These are phyloP conservation scores for Xiphydria camelus DNA, from an alignment of 2,888 invertebrate genomes.

Conservation along the genomic window DNA sequence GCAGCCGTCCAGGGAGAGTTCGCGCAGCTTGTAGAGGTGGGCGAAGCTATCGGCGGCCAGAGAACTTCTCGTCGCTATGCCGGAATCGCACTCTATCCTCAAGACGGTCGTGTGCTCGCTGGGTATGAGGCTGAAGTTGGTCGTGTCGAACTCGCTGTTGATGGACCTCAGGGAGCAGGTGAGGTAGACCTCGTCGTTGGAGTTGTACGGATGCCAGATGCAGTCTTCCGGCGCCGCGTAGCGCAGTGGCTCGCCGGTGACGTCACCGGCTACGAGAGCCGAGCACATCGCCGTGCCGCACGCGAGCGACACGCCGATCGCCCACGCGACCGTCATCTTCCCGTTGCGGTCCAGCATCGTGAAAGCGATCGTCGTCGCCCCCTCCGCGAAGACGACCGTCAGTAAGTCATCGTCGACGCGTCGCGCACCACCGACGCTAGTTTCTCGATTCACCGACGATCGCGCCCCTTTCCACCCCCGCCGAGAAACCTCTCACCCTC, in stretches of 20 bases:
- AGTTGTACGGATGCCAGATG: conserved; percentile 70
- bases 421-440: too few species aligned
- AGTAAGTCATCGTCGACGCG: too few species aligned
- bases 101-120: conserved; percentile 80
- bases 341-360: too few species aligned
- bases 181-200: conserved; percentile 73
- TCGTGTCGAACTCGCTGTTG: conserved; percentile 86
- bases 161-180: conserved; percentile 82
- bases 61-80: conserved; percentile 78
- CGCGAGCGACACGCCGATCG: conserved; percentile 10
- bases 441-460: too few species aligned
- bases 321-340: too few species aligned
- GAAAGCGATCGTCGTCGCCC: too few species aligned
- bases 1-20: conserved; percentile 80
- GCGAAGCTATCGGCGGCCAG: conserved; percentile 76
- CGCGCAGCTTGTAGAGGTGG: conserved; percentile 75
- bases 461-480: too few species aligned
- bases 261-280: conserved; percentile 23
- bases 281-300: conserved; percentile 10
- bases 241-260: conserved; percentile 52
- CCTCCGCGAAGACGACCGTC: too few species aligned
- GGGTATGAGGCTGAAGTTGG: conserved; percentile 85
- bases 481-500: too few species aligned
- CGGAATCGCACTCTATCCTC: conserved; percentile 78
- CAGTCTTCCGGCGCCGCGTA: conserved; percentile 86